A percentile compares a stretch with the other conserved stretches of the same genome.
Conservation (phyloP, 2,113 vertebrate genomes). For the Antechinus stuartii region DNA sequence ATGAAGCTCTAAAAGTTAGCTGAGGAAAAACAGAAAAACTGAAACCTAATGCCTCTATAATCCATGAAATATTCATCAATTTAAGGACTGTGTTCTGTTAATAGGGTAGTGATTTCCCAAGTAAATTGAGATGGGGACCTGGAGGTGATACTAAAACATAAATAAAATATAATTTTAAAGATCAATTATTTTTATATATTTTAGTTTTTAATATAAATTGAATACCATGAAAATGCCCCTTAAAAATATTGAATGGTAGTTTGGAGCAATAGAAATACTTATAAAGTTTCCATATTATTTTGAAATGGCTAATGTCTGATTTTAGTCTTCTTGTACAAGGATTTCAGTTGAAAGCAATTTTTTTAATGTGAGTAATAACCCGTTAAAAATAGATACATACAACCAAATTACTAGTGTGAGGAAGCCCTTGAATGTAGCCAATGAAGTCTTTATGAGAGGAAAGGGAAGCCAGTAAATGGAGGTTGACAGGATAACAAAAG, state of each 20-base stretch:
- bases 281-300: neutral
- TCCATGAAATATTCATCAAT: neutral
- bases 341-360: slow-evolving; percentile 25
- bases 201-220: neutral
- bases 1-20: neutral
- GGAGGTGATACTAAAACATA: neutral
- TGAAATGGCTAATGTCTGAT: slow-evolving; percentile 25
- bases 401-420: neutral
- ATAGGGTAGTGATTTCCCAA: neutral
- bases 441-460: slow-evolving; percentile 13
- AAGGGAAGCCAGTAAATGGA: slow-evolving; percentile 44
- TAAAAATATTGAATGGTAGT: neutral
- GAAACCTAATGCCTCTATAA: neutral
- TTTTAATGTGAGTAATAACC: slow-evolving; percentile 39
- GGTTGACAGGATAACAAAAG: slow-evolving; percentile 41
- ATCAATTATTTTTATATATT: neutral
- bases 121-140: neutral
- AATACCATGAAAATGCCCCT: neutral
- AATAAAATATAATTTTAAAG: neutral
- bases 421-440: slow-evolving; percentile 10
- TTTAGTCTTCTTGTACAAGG: slow-evolving; percentile 18
- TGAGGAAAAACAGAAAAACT: neutral
- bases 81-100: neutral
- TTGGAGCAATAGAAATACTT: neutral
- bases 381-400: neutral